These are phyloP conservation scores for Nycticryphes semicollaris DNA, from an alignment of 2,113 vertebrate genomes.

Conservation along the genomic window DNA sequence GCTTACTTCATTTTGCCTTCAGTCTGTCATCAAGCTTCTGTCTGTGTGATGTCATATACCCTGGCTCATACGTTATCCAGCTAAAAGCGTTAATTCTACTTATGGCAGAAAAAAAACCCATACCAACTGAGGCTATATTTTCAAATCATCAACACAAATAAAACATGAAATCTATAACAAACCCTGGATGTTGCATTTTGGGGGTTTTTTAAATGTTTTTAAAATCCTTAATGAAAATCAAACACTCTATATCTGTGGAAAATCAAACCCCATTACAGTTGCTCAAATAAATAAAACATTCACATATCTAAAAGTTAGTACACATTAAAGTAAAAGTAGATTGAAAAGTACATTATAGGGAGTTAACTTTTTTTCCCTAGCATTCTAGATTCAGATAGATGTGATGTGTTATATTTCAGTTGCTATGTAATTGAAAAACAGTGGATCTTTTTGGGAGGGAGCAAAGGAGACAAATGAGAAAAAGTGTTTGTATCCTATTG, in stretches of 20 bases:
- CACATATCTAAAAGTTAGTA: not conserved
- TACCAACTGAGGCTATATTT: not conserved
- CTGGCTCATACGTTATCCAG: not conserved
- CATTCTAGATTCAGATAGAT: not conserved
- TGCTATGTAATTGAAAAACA: not conserved
- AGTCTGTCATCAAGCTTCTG: not conserved
- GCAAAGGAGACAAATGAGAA: not conserved
- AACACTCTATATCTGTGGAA: not conserved
- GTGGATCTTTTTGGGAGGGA: not conserved
- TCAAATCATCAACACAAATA: not conserved
- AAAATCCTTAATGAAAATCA: not conserved
- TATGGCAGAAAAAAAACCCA: not conserved
- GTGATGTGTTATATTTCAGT: not conserved
- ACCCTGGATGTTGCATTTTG: fast-evolving
- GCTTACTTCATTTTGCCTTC: not conserved
- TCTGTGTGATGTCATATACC: not conserved
- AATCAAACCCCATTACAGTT: not conserved
- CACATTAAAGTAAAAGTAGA: not conserved
- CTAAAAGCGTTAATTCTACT: not conserved
- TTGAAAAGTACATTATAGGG: not conserved
- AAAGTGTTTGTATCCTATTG: not conserved
- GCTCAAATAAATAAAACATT: not conserved
- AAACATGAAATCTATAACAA: not conserved
- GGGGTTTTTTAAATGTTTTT: not conserved
- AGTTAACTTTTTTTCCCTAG: not conserved